A percentile compares a stretch with the other conserved stretches of the same genome.
Evolutionary conservation across 2,888 invertebrate species (phyloP).

Genomic region (Eutolmus rufibarbis): DNA sequence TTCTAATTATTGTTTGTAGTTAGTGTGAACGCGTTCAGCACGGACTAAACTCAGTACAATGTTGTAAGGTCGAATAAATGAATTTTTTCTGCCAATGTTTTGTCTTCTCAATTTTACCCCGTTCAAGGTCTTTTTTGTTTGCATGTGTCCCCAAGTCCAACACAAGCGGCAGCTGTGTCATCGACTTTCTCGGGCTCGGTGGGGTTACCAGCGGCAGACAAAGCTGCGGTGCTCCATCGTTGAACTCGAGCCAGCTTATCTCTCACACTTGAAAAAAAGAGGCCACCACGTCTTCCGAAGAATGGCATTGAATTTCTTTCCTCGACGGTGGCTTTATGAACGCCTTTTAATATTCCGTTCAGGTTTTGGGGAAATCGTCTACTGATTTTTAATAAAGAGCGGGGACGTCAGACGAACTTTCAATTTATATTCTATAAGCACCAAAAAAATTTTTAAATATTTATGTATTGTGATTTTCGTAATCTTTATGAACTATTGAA

Average conservation of each 20-base stretch:
- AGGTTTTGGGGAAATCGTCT: background rate
- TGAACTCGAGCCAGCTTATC: background rate
- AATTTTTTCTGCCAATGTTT: background rate
- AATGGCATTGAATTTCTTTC: background rate
- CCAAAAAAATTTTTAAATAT: no score
- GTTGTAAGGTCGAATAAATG: constrained; percentile 29
- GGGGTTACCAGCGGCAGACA: background rate
- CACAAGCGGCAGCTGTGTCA: background rate
- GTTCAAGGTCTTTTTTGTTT: constrained; percentile 10
- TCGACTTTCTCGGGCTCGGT: background rate
- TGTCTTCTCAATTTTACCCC: background rate
- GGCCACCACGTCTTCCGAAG: background rate
- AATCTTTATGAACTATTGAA: background rate
- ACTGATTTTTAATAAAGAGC: background rate
- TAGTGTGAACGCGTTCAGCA: background rate
- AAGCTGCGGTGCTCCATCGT: background rate
- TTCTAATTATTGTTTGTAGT: background rate
- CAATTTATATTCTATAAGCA: background rate
- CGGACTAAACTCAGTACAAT: constrained; percentile 2
- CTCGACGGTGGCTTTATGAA: background rate
- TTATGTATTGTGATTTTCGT: no score
- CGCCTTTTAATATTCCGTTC: background rate
- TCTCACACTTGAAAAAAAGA: background rate
- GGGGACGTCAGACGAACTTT: background rate
- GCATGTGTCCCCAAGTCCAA: background rate